Percentiles rank a stretch among this genome's conserved stretches.
Evolutionary conservation across 2,888 invertebrate species (phyloP).

Genomic region (Iselma pallidipennis): DNA sequence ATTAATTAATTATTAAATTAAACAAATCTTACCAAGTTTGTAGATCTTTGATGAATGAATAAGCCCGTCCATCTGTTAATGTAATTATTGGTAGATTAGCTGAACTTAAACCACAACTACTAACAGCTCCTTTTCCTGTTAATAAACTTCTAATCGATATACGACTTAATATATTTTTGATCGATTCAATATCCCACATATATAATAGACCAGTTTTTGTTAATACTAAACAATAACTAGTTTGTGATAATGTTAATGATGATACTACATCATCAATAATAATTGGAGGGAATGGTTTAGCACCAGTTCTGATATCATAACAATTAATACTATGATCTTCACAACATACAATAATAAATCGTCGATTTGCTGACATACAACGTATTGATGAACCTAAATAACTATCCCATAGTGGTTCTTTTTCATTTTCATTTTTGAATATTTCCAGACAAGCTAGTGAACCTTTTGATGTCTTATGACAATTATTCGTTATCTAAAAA

Average conservation of each 20-base stretch:
- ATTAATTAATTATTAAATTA: slow-evolving; percentile 6
- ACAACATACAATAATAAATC: slow-evolving; percentile 66
- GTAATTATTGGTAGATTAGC: slow-evolving; percentile 80
- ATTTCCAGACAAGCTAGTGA: slow-evolving; percentile 62
- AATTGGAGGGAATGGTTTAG: slow-evolving; percentile 60
- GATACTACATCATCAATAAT: slow-evolving; percentile 64
- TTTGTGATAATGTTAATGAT: slow-evolving; percentile 59
- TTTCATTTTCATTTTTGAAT: slow-evolving; percentile 61
- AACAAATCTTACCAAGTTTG: slow-evolving; percentile 67
- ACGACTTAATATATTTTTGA: slow-evolving; percentile 59
- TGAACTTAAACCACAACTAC: slow-evolving; percentile 61
- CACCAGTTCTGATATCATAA: slow-evolving; percentile 60
- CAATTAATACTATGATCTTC: slow-evolving; percentile 70
- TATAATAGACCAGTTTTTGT: slow-evolving; percentile 60
- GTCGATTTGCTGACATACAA: slow-evolving; percentile 64
- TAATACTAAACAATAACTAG: slow-evolving; percentile 59
- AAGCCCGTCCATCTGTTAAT: slow-evolving; percentile 84
- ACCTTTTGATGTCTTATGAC: slow-evolving; percentile 62
- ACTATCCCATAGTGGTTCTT: slow-evolving; percentile 71
- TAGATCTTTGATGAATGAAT: slow-evolving; percentile 78
- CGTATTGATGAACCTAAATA: slow-evolving; percentile 66
- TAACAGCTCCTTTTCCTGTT: slow-evolving; percentile 61
- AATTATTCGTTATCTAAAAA: slow-evolving; percentile 51
- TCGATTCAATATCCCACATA: slow-evolving; percentile 66
- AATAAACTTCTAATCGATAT: slow-evolving; percentile 66